Conservation (phyloP, 2,113 vertebrate genomes). For the Amblyopsis rosae region DNA sequence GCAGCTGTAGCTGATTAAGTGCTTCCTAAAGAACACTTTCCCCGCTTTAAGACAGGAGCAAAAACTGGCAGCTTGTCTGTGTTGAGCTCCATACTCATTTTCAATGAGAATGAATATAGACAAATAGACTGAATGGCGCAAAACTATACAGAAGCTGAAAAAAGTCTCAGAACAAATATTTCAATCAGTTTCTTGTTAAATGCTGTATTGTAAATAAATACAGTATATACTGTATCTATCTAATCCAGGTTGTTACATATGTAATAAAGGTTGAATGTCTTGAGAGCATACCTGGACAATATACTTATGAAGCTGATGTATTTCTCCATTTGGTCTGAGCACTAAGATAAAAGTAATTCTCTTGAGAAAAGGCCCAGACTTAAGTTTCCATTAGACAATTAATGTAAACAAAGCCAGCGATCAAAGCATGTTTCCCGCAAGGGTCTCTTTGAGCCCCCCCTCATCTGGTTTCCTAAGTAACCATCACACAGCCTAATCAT, state of each 20-base stretch:
- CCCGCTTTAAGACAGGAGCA: not conserved
- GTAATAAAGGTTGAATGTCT: too few species aligned
- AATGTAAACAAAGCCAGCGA: not conserved
- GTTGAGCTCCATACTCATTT: too few species aligned
- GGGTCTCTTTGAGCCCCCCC: constrained; percentile 1
- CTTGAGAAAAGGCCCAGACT: not conserved
- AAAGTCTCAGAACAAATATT: too few species aligned
- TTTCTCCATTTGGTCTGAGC: not conserved
- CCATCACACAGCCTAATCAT: not conserved
- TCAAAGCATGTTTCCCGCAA: not conserved
- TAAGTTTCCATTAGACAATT: not conserved
- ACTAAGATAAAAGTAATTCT: not conserved
- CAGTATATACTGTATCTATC: too few species aligned
- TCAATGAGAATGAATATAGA: too few species aligned
- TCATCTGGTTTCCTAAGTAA: not conserved
- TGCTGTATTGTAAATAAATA: too few species aligned
- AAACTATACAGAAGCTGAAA: too few species aligned
- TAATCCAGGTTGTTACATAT: too few species aligned
- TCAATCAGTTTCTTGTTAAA: too few species aligned
- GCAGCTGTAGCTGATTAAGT: constrained; percentile 3
- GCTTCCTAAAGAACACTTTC: not conserved
- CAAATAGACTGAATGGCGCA: too few species aligned
- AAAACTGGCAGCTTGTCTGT: not conserved
- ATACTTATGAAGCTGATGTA: too few species aligned
- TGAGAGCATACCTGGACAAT: too few species aligned